Evolutionary conservation across 2,797 vertebrate species (phyloP), one percentile per base, ranked within the genome.

Genomic region (Cuniculus paca): DNA sequence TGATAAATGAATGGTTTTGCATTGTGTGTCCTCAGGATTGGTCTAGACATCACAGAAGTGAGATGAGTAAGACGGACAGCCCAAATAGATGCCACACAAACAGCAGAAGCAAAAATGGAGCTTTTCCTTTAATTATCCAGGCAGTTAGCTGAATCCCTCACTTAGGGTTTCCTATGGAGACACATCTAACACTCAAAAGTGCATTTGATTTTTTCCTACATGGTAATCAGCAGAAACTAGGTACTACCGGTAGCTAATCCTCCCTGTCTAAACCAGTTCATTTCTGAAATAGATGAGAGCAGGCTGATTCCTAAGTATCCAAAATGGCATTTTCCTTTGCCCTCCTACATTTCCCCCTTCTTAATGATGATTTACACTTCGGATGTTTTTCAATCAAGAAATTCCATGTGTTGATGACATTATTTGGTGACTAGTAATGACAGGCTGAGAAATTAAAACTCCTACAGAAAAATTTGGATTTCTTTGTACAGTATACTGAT

Each of bases 81-180:
- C 72, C 54, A 90, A 88, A 75, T 14, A 54, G 87, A 48, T 65
- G n/a, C 14, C 75, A 77, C 68, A 26, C 85, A 91, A 90, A 96
- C 52, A 85, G 48, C 85, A 90, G 42, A 50, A 96, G 48, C 28
- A 89, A 95, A 95, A 79, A 28, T 74, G 12, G 45, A 92, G 45
- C 34, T 90, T 85, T 95, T 85, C 77, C 75, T 97, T 95, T 96
- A 96, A 95, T 95, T 94, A 85, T 86, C 58, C 36, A 77, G 83
- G 75, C 42, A 95, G 48, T 77, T 94, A 92, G 16, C 86, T 68
- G 65, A 95, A 84, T 95, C 86, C 75, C 34, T 92, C 68, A 92
- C 70, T 95, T 96, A 94, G 34, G 20, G 1, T 68, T 95, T 97
- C 78, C 48, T 52, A 39, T 52, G 50, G 65, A 95, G 80, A 91